phyloP scores from a whole-genome alignment of 2,797 vertebrate genomes.

The Craterocephalus amniculus region DNA sequence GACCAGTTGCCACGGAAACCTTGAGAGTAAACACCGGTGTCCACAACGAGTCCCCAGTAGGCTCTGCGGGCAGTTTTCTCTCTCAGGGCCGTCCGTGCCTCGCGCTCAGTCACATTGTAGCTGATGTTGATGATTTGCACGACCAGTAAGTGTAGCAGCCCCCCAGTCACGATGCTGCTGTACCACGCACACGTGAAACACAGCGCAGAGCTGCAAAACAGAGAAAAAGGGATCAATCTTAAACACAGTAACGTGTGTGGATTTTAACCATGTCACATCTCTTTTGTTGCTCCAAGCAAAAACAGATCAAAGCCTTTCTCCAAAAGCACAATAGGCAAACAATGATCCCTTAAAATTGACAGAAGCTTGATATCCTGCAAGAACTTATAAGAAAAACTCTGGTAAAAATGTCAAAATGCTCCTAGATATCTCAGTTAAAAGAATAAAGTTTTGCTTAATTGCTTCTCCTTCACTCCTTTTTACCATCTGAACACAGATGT shows the following conservation, averaged over 20 bases:
- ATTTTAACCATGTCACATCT: conserved; percentile 11
- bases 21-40: conserved; percentile 87
- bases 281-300: conserved; percentile 13
- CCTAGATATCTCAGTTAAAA: conserved; percentile 1
- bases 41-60: conserved; percentile 88
- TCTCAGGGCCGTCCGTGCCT: conserved; percentile 88
- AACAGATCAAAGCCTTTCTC: neutral
- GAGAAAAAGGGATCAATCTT: neutral
- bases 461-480: neutral
- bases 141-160: conserved; percentile 91
- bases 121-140: conserved; percentile 95
- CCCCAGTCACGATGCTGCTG: conserved; percentile 89
- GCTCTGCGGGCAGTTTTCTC: conserved; percentile 85
- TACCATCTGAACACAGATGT: conserved; percentile 12
- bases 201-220: conserved; percentile 86
- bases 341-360: conserved; percentile 12
- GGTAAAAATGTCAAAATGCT: conserved; percentile 20
- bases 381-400: conserved; percentile 7
- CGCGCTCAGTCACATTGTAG: conserved; percentile 94
- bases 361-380: neutral
- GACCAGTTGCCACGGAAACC: conserved; percentile 91
- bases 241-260: too few species aligned
- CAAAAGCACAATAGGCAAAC: neutral
- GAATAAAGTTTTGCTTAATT: neutral
- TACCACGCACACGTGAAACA: conserved; percentile 98